Evolutionary conservation across 2,113 vertebrate species (phyloP), one percentile per base, ranked within the genome.

Genomic region (Penelope pileata): DNA sequence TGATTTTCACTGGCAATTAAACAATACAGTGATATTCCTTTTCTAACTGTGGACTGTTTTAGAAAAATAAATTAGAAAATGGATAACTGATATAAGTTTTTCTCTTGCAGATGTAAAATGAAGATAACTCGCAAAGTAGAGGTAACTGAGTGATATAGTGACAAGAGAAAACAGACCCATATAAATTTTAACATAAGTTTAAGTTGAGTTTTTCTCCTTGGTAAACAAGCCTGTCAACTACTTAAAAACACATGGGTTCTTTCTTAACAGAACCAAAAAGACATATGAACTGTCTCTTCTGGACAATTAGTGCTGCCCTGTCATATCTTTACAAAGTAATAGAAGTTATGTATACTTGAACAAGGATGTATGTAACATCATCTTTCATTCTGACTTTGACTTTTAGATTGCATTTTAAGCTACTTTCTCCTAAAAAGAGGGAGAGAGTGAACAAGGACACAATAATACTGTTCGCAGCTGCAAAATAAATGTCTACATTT

Each of bases 11-110:
- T 56, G 3, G 6, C 23, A 34, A 42, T 58, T 68, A 70, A 82
- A 50, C 36, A 62, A 56, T 42, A 72, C 0, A 0, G 58, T 23
- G 3, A 1, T 9, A 7, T 34, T 5, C 32, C 74, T 58, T 60
- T 81, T 83, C 56, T 62, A 79, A 68, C 24, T 77, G 7, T 68
- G 32, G 79, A 63, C 34, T 59, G 15, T 5, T 60, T 64, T 64
- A 58, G 67, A 90, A 47, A 9, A 74, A 76, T 0, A 24, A 3
- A 27, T 21, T 68, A 75, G 59, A 2, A 62, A 89, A 72, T 10
- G 2, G 19, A 27, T n/a, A 51, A 59, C 48, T 76, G 43, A 43
- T 40, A 26, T 36, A 24, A 56, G 1, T 6, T 85, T 77, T 91
- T 72, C 24, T 48, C 30, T 83, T 7, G 51, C 2, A 0, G 36